phyloP scores from a whole-genome alignment of 2,888 invertebrate species.

The Tortrix viridana region DNA sequence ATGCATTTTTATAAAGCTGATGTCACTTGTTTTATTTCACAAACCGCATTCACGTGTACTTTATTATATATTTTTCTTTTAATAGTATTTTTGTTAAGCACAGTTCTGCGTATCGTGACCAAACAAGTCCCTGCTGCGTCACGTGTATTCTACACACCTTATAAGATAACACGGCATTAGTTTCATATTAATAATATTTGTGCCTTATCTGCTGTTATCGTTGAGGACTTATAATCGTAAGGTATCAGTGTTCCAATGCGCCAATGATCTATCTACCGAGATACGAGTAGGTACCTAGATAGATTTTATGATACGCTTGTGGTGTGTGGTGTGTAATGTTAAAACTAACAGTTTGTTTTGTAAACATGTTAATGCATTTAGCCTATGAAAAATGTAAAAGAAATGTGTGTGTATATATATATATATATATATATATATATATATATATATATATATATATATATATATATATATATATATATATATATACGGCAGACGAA shows the following conservation, averaged over 20 bases:
- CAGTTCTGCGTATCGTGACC: conserved; percentile 31
- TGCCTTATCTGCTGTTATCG: conserved; percentile 62
- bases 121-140: conserved; percentile 32
- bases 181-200: conserved; percentile 49
- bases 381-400: no score
- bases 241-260: conserved; percentile 52
- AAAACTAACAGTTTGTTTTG: conserved; percentile 35
- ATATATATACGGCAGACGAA: conserved; percentile 79
- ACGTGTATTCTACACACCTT: conserved; percentile 54
- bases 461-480: no score
- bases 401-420: no score
- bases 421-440: no score
- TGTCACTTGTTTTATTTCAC: conserved; percentile 17
- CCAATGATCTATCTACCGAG: conserved; percentile 53
- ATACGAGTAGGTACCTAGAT: conserved; percentile 45
- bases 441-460: no score
- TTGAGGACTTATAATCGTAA: conserved; percentile 61
- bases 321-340: conserved; percentile 18
- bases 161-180: conserved; percentile 57
- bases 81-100: conserved; percentile 29
- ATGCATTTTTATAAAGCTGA: conserved; percentile 11
- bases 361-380: conserved; percentile 40
- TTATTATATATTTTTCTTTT: no score
- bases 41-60: conserved; percentile 6
- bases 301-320: conserved; percentile 37